Base-by-base conservation (phyloP, 2,888 invertebrate species). In the Caenorhabditis afra region DNA sequence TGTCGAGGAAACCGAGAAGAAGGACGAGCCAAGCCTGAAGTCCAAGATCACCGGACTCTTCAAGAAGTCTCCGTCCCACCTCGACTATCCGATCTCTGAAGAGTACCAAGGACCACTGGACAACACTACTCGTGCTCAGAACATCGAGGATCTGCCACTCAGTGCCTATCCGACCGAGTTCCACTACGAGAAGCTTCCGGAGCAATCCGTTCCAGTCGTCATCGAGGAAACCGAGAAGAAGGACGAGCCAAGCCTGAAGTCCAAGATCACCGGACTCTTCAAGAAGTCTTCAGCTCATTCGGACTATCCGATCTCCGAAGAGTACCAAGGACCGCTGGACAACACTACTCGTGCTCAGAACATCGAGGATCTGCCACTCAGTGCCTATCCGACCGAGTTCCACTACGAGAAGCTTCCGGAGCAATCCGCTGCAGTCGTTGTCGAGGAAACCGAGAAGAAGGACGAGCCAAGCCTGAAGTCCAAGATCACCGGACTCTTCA, bases 51-150 rank as follows among this genome's bases (percentile, higher is more conserved):
- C 81, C 16, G 79, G 83, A 50, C 66, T 82, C n/a, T 83, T 83
- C 81, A 83, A 82, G 67, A 66, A 66, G 55, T 44, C 37, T 39
- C 39, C 79, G 12, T 78, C 85, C 49, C 84, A 85, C 41, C 65
- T 71, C 20, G 83, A 84, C 62, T 85, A 81, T 47, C 85, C 85
- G 44, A 67, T 64, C 16, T 73, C 75, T 50, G 82, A 81, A 44
- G 29, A 44, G 47, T 83, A 79, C 68, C 16, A 11, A 11, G 61
- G 61, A 49, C 49, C 61, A 49, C 16, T 62, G 37, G 49, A 62
- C 37, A 49, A 47, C 16, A 49, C 61, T 37, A 12, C 37, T 18
- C 61, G 61, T 37, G 35, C 61, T 49, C 35, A 49, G 14, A 62
- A 62, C 47, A 23, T 59, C 47, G 47, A 47, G 7, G 16, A 76